A percentile compares a stretch with the other conserved stretches of the same genome.
Conservation (phyloP, 2,888 invertebrate genomes). For the Xestia c-nigrum region DNA sequence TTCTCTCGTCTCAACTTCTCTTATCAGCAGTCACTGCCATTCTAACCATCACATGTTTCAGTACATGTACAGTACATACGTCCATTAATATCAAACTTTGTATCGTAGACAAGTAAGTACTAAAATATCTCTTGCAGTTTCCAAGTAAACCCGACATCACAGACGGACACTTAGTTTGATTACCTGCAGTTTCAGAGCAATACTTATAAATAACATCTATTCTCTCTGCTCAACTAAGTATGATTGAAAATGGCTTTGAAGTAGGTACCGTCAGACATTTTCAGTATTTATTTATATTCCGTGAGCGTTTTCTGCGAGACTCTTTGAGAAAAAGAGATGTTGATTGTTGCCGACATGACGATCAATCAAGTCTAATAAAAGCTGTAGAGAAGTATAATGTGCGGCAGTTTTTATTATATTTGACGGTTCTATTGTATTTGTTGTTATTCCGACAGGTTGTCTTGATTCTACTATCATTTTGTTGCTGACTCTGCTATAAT, state of each 20-base stretch:
- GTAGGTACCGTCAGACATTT: neutral
- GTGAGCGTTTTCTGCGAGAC: slow-evolving; percentile 1
- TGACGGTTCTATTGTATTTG: slow-evolving; percentile 9
- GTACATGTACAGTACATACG: no score
- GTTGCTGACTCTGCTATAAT: neutral
- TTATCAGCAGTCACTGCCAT: neutral
- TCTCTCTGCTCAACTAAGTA: slow-evolving; percentile 15
- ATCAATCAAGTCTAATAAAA: slow-evolving; percentile 50
- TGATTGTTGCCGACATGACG: slow-evolving; percentile 28
- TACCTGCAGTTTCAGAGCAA: slow-evolving; percentile 13
- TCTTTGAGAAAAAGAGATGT: slow-evolving; percentile 15
- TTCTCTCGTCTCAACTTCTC: neutral
- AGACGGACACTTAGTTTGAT: slow-evolving; percentile 5
- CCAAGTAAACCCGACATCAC: slow-evolving; percentile 5
- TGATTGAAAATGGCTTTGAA: slow-evolving; percentile 40
- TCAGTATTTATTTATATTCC: slow-evolving; percentile 34
- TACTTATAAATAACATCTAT: slow-evolving; percentile 24
- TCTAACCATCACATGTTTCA: neutral
- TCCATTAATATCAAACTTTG: neutral
- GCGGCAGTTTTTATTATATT: slow-evolving; percentile 19
- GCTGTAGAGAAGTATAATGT: neutral
- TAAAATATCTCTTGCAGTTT: slow-evolving; percentile 2
- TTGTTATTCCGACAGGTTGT: neutral
- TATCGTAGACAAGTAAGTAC: neutral
- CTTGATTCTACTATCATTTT: neutral